These are phyloP conservation scores for Rhogogaster chlorosoma DNA, from an alignment of 2,888 invertebrate genomes.

Conservation along the genomic window DNA sequence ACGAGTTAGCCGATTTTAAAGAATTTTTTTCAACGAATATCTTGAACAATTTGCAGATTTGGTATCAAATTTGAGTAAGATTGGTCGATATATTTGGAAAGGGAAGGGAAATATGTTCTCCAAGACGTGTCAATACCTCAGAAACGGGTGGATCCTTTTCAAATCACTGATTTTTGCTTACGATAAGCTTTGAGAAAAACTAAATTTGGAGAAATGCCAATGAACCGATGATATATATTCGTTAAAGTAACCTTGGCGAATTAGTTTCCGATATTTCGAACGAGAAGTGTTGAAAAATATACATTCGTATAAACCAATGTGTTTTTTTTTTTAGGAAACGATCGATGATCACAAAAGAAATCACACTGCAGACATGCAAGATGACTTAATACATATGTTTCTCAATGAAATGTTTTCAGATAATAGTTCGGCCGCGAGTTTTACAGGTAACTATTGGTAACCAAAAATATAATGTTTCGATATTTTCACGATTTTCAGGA, in stretches of 20 bases:
- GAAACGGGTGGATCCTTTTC: too few relatives aligned
- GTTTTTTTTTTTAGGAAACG: slow-evolving; percentile 74
- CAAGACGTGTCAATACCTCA: too few relatives aligned
- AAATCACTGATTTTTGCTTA: too few relatives aligned
- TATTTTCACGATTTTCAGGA: neutral
- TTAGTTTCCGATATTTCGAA: slow-evolving; percentile 26
- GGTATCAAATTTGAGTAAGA: too few relatives aligned
- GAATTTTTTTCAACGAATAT: too few relatives aligned
- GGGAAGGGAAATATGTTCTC: too few relatives aligned
- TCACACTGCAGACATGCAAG: slow-evolving; percentile 77
- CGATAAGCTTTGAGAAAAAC: neutral
- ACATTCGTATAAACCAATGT: neutral
- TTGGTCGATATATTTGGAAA: too few relatives aligned
- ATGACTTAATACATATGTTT: slow-evolving; percentile 84
- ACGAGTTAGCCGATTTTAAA: too few relatives aligned
- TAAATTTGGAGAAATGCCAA: neutral
- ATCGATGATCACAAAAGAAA: slow-evolving; percentile 81
- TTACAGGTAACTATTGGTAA: slow-evolving; percentile 75
- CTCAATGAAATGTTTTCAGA: slow-evolving; percentile 81
- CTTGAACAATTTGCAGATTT: too few relatives aligned
- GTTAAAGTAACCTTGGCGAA: neutral
- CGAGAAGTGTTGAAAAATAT: neutral
- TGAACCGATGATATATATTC: neutral
- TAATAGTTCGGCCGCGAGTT: slow-evolving; percentile 70
- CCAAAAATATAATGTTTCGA: neutral